Base-by-base conservation (phyloP, 2,888 invertebrate genomes). In the Biston stratarius region DNA sequence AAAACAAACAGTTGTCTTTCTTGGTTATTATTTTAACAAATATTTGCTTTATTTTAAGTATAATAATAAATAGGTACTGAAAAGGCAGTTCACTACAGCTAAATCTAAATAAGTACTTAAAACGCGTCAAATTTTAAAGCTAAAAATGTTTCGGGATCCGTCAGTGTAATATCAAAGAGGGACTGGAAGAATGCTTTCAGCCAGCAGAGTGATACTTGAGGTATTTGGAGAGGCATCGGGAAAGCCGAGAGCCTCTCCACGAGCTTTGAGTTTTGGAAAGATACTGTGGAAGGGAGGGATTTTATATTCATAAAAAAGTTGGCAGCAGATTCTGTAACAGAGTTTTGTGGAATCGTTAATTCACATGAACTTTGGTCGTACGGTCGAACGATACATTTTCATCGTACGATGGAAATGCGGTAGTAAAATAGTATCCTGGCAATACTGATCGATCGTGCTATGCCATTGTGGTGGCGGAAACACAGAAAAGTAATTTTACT, bases 151-250 rank as follows among this genome's bases (percentile, higher is more conserved):
- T 49, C 49, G 11, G 15, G 10, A 56, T 59, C 14, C 63, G 45
- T 14, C 52, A 42, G 24, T 42, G 9, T 55, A 33, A 55, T 53
- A 15, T 61, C 61, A 61, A 67, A 62, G 65, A 55, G 59, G 56
- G 51, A 14, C 45, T 24, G 11, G 44, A 55, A 64, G 67, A 64
- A 68, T 56, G 60, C 67, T 68, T 68, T 68, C 60, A 61, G 49
- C 52, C 51, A n/a, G 10, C 24, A 12, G 55, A 64, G 63, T 51
- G 62, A 38, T 52, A 47, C 67, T 67, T 67, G 56, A 68, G 63
- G 55, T 67, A 59, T 63, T 60, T 49, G 45, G 36, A 67, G 67
- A 47, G 63, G 63, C 47, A 51, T 64, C 63, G 63, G 49, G 51
- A 38, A 40, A 36, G 10, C 15, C 24, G 56, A 62, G 49, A 49